Percentiles rank a stretch among this genome's conserved stretches.
phyloP scores from a whole-genome alignment of 1,140 invertebrate genomes.

The Holcopasites calliopsidis region DNA sequence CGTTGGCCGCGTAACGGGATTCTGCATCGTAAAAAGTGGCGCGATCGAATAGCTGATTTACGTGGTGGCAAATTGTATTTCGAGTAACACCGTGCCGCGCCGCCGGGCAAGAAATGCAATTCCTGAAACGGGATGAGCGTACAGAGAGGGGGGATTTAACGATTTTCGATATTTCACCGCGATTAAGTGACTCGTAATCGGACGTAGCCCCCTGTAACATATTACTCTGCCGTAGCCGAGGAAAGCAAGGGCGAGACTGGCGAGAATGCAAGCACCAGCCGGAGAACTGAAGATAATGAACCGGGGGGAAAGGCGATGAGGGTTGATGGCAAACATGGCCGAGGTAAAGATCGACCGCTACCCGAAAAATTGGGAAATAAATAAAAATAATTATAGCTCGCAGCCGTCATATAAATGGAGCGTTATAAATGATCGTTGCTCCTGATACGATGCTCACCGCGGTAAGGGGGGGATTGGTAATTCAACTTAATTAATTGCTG shows the following conservation, averaged over 20 bases:
- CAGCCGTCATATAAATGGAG: no score
- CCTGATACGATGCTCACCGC: no score
- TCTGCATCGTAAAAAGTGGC: background rate
- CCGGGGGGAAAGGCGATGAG: background rate
- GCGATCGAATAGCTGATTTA: background rate
- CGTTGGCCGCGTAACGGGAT: no score
- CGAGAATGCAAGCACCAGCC: background rate
- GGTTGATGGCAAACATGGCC: background rate
- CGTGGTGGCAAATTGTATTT: background rate
- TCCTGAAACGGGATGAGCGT: constrained; percentile 1
- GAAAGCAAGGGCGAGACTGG: background rate
- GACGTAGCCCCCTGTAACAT: constrained; percentile 19
- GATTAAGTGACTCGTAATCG: constrained; percentile 36
- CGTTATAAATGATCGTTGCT: no score
- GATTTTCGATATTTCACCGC: constrained; percentile 36
- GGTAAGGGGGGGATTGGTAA: no score
- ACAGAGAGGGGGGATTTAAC: constrained; percentile 2
- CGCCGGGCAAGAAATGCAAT: background rate
- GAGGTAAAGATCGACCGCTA: constrained; percentile 4
- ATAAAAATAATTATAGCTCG: background rate
- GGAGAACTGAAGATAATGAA: background rate
- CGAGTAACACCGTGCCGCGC: no score
- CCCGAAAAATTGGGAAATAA: background rate
- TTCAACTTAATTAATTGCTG: no score
- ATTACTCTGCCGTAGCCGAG: constrained; percentile 9